Evolutionary conservation across 1,140 invertebrate genomes (phyloP), one percentile per base, ranked within the genome.

Genomic region (Monochamus saltuarius): DNA sequence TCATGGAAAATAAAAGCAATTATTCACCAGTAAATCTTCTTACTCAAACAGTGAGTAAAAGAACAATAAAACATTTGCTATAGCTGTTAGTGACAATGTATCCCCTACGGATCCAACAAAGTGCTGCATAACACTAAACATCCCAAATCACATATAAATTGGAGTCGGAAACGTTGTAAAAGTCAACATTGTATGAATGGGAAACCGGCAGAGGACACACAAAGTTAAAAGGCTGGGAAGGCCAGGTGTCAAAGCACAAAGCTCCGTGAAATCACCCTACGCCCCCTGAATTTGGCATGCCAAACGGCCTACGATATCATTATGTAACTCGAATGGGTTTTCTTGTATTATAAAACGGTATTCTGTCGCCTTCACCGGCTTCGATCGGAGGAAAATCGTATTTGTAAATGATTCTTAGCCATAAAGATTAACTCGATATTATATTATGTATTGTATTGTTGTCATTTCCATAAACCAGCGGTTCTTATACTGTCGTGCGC

Each of bases 191-290:
- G 39, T 36, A 50, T 59, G 47, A 57, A 57, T 61, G 34, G 59
- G 53, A 50, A 34, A 51, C 22, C 42, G 36, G 40, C 22, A 49
- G 39, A 43, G 22, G 49, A 34, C 16, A 36, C 53, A 56, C 37
- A 61, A 56, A 56, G 51, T 56, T 56, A 55, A 61, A 22, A 61
- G 51, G 52, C 59, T 56, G 59, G 59, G 59, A 49, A 61, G 59
- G 53, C 59, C 59, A 61, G 59, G 59, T 61, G 59, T 61, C 59
- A 61, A 49, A 17, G 36, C 22, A 61, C 59, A 61, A 61, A 56
- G 59, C 29, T 46, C 45, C 59, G 59, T 61, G 53, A 61, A 61
- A 61, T 61, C 51, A 45, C 53, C 53, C 53, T 45, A 61, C 59
- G 59, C 59, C 59, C 53, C 59, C 59, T 53, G 36, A 59, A 43